Conservation (phyloP, 2,113 vertebrate species). For the Tricholaema leucomelas region DNA sequence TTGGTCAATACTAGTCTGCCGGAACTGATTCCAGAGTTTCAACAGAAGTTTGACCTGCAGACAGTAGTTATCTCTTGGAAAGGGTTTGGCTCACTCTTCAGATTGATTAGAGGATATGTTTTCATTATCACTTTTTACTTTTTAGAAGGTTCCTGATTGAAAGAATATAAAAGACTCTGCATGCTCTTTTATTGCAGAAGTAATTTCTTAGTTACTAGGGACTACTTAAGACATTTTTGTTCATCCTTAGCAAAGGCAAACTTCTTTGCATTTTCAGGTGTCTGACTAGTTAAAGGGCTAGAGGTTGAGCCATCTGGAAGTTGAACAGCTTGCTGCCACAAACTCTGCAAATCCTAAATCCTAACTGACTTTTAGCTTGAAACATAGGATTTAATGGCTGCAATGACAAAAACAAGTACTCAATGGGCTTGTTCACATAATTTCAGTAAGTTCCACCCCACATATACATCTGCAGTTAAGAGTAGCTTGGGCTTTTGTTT, state of each 20-base stretch:
- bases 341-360: not conserved
- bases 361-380: not conserved
- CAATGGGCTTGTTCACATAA: not conserved
- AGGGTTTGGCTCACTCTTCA: not conserved
- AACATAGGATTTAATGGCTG: not conserved
- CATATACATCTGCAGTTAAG: not conserved
- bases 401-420: not conserved
- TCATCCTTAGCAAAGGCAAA: not conserved
- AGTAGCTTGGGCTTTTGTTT: not conserved
- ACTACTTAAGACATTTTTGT: not conserved
- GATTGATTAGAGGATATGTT: not conserved
- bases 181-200: not conserved
- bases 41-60: not conserved
- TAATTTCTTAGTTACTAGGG: not conserved
- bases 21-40: not conserved
- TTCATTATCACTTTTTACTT: not conserved
- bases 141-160: not conserved
- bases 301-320: not conserved
- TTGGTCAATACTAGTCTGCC: not conserved
- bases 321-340: not conserved
- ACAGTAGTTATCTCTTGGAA: not conserved
- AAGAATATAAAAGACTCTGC: not conserved
- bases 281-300: not conserved
- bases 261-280: not conserved
- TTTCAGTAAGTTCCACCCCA: not conserved